A percentile compares a stretch with the other conserved stretches of the same genome.
Conservation (phyloP, 1,140 invertebrate genomes). For the Megalopta genalis region DNA sequence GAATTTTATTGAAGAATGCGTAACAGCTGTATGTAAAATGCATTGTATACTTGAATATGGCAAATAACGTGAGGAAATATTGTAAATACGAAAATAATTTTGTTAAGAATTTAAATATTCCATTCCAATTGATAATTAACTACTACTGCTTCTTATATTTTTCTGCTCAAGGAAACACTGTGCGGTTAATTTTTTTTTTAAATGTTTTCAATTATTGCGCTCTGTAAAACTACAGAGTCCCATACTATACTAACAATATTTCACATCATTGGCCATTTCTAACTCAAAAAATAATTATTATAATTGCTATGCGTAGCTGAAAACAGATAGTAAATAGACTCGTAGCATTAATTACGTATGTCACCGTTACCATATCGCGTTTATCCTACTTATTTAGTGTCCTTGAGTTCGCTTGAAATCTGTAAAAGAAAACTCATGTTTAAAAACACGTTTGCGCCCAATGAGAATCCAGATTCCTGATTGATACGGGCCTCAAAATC, state of each 20-base stretch:
- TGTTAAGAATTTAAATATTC: not conserved
- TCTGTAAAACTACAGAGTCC: conserved; percentile 16
- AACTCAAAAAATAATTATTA: conserved; percentile 42
- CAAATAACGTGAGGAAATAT: conserved; percentile 56
- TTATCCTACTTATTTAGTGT: not conserved
- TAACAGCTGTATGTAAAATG: conserved; percentile 23
- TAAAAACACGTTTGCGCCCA: conserved; percentile 9
- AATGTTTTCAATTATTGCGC: not conserved
- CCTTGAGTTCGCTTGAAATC: not conserved
- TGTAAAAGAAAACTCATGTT: conserved; percentile 37
- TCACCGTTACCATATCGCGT: not conserved
- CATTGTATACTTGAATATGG: conserved; percentile 43
- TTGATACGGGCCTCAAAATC: not conserved
- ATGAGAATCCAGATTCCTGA: not conserved
- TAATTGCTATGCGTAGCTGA: conserved; percentile 47
- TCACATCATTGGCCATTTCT: conserved; percentile 54
- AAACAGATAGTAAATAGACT: conserved; percentile 40
- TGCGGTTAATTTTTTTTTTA: conserved; percentile 14
- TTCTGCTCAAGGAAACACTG: conserved; percentile 20
- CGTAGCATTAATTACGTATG: not conserved
- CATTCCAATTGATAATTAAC: not conserved
- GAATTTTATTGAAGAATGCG: conserved; percentile 6
- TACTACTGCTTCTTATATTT: conserved; percentile 24
- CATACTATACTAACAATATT: conserved; percentile 45
- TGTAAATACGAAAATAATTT: not conserved